Percentiles rank a stretch among this genome's conserved stretches.
Conservation (phyloP, 1,140 invertebrate species). For the Samia ricini region DNA sequence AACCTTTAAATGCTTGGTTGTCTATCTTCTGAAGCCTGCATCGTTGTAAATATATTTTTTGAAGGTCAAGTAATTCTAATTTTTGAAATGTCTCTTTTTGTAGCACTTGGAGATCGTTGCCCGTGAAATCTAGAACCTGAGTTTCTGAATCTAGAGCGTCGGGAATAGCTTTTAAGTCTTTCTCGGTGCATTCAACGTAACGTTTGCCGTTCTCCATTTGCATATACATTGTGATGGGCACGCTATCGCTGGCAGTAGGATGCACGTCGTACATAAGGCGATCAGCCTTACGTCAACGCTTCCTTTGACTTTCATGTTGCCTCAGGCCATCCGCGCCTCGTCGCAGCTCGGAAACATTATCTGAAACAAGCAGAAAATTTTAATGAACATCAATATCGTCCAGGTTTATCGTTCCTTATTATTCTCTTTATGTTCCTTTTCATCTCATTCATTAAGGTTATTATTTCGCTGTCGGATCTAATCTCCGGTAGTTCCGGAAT, state of each 20-base stretch:
- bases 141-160: constrained; percentile 91
- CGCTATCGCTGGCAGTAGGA: constrained; percentile 64
- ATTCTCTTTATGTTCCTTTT: background rate
- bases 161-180: constrained; percentile 86
- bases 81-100: constrained; percentile 86
- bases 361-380: constrained; percentile 63
- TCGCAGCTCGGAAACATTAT: constrained; percentile 55
- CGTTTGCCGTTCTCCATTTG: constrained; percentile 95
- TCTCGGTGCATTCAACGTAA: constrained; percentile 90
- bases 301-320: constrained; percentile 64
- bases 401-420: constrained; percentile 6
- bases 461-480: background rate
- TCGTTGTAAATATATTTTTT: constrained; percentile 88
- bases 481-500: constrained; percentile 4
- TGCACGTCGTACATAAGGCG: constrained; percentile 64
- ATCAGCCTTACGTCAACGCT: constrained; percentile 62
- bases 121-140: constrained; percentile 91
- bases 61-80: constrained; percentile 90
- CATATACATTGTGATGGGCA: constrained; percentile 90
- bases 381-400: constrained; percentile 14
- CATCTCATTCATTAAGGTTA: background rate
- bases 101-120: constrained; percentile 88
- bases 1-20: constrained; percentile 86
- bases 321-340: constrained; percentile 54
- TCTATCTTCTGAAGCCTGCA: constrained; percentile 88